Conservation (phyloP, 2,888 invertebrate genomes). For the Cabera pusaria region DNA sequence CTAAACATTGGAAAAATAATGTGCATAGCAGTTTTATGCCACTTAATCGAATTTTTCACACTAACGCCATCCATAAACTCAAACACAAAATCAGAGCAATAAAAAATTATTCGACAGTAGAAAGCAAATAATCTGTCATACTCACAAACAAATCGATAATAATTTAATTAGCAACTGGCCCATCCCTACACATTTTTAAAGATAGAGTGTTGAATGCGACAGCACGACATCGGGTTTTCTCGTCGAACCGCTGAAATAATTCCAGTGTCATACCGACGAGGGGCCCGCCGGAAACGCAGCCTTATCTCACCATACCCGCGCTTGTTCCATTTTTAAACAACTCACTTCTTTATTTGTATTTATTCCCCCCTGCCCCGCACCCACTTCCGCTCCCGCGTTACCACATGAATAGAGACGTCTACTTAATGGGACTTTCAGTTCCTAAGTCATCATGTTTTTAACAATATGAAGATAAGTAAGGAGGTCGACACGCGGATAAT, state of each 20-base stretch:
- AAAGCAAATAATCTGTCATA: too few species aligned
- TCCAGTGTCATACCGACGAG: conserved; percentile 63
- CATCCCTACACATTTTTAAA: conserved; percentile 75
- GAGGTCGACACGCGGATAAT: conserved; percentile 73
- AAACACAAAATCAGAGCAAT: too few species aligned
- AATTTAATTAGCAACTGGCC: conserved; percentile 11
- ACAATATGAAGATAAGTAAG: conserved; percentile 78
- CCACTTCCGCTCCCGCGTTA: conserved; percentile 59
- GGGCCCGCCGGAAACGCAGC: conserved; percentile 77
- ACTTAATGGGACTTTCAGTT: conserved; percentile 82
- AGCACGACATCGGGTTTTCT: conserved; percentile 74
- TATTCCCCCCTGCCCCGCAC: conserved; percentile 53
- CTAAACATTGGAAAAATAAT: too few species aligned
- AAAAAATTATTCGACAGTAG: too few species aligned
- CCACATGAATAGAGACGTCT: conserved; percentile 79
- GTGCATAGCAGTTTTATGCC: too few species aligned
- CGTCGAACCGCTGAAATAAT: conserved; percentile 80
- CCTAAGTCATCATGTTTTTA: conserved; percentile 82
- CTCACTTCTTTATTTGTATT: conserved; percentile 81
- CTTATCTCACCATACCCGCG: conserved; percentile 78
- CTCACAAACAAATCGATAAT: too few species aligned
- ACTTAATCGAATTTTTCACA: too few species aligned
- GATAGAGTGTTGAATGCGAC: conserved; percentile 79
- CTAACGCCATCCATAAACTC: too few species aligned
- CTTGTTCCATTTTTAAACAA: conserved; percentile 83